A percentile compares a stretch with the other conserved stretches of the same genome.
These are phyloP conservation scores for Liasis olivaceus DNA, from an alignment of 2,797 vertebrate species.

Conservation along the genomic window DNA sequence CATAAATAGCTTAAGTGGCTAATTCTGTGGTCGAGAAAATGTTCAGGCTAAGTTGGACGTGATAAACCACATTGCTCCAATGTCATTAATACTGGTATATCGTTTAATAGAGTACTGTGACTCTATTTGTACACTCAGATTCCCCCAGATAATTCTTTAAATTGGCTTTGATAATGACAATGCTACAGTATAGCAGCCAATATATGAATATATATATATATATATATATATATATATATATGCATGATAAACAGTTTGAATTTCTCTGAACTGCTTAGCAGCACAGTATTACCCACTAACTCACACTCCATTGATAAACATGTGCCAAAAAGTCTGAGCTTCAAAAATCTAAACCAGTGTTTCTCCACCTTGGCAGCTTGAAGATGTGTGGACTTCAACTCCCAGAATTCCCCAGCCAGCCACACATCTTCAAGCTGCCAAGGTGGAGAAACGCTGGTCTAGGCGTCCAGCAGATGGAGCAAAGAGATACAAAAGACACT, in stretches of 20 bases:
- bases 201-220: not conserved
- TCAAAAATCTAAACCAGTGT: not conserved
- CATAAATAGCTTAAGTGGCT: constrained; percentile 4
- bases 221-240: not conserved
- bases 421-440: too few species aligned
- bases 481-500: not conserved
- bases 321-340: not conserved
- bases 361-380: too few species aligned
- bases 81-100: constrained; percentile 29
- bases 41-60: not conserved
- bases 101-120: constrained; percentile 14
- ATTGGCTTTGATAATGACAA: not conserved
- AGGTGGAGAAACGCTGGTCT: too few species aligned
- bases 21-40: constrained; percentile 34
- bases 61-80: constrained; percentile 17
- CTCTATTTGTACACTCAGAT: constrained; percentile 1
- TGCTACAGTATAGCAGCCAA: constrained; percentile 10
- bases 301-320: not conserved
- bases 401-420: too few species aligned
- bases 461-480: not conserved
- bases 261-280: not conserved
- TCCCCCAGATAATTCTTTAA: constrained; percentile 19
- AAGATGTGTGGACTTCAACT: too few species aligned
- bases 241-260: not conserved
- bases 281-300: not conserved